These are phyloP conservation scores for Eilema griseolum DNA, from an alignment of 2,888 invertebrate species.

Conservation along the genomic window DNA sequence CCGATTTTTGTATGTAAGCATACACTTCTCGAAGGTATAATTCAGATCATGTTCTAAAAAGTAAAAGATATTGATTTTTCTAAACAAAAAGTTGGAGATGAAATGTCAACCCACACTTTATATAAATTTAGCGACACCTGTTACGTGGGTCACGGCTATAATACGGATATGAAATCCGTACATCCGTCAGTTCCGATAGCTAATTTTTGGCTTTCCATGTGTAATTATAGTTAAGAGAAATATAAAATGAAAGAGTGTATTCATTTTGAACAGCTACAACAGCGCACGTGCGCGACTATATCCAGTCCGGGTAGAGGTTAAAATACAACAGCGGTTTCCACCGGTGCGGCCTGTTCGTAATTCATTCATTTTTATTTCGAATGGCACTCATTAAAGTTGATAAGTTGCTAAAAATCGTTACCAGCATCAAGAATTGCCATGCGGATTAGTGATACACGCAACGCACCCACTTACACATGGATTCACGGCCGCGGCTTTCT, in stretches of 20 bases:
- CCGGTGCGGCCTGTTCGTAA: conserved; percentile 66
- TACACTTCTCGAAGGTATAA: neutral
- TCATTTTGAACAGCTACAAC: conserved; percentile 66
- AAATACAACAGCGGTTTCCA: conserved; percentile 66
- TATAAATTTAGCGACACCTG: conserved; percentile 72
- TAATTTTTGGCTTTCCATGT: conserved; percentile 53
- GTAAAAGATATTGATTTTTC: conserved; percentile 56
- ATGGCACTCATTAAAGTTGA: conserved; percentile 65
- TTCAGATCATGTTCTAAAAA: too few relatives aligned
- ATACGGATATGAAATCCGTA: conserved; percentile 32
- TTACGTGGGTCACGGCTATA: conserved; percentile 65
- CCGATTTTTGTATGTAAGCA: neutral
- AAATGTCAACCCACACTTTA: conserved; percentile 64
- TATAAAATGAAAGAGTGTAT: conserved; percentile 61
- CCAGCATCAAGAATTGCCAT: conserved; percentile 69
- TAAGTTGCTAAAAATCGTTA: conserved; percentile 74
- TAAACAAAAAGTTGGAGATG: conserved; percentile 52
- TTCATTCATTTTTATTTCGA: conserved; percentile 76
- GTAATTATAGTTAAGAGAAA: conserved; percentile 55
- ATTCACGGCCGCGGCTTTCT: conserved; percentile 81
- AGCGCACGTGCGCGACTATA: conserved; percentile 79
- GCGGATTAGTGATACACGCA: conserved; percentile 71
- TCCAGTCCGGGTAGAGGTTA: conserved; percentile 73
- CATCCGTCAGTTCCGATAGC: conserved; percentile 34
- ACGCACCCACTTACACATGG: conserved; percentile 85